Evolutionary conservation across 2,888 invertebrate species (phyloP).

Genomic region (Cheilosia variabilis): DNA sequence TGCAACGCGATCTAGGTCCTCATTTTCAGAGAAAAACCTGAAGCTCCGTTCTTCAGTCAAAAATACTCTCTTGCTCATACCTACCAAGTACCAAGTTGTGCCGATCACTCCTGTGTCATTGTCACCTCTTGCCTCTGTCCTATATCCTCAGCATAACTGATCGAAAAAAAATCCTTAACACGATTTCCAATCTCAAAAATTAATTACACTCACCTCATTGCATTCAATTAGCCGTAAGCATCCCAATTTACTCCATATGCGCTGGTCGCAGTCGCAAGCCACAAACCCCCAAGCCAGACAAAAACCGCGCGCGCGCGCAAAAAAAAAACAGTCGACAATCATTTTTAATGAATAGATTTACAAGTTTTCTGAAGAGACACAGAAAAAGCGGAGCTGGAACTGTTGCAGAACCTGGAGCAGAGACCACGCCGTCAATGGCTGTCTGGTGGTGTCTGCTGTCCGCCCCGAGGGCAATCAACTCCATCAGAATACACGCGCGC

Average conservation of each 20-base stretch:
- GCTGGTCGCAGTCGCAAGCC: conserved; percentile 15
- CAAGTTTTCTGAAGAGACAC: conserved; percentile 44
- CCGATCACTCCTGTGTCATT: too few species aligned
- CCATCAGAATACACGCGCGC: conserved; percentile 56
- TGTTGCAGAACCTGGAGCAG: conserved; percentile 11
- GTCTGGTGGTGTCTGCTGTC: conserved; percentile 1
- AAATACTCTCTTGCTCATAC: too few species aligned
- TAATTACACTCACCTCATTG: conserved; percentile 63
- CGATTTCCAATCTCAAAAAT: conserved; percentile 48
- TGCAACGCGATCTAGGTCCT: too few species aligned
- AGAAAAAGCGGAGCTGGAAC: conserved; percentile 14
- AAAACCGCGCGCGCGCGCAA: not conserved
- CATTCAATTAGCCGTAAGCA: conserved; percentile 63
- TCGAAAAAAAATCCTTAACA: conserved; percentile 31
- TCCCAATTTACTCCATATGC: conserved; percentile 45
- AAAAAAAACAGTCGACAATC: conserved; percentile 46
- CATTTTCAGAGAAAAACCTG: too few species aligned
- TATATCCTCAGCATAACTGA: not conserved
- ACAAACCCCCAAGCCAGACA: not conserved
- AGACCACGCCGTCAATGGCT: conserved; percentile 26
- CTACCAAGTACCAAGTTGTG: too few species aligned
- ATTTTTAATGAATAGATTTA: conserved; percentile 71
- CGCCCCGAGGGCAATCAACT: conserved; percentile 56
- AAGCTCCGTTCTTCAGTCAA: too few species aligned
- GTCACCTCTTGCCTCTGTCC: not conserved